phyloP scores from a whole-genome alignment of 2,113 vertebrate species.

The Polyodon spathula region DNA sequence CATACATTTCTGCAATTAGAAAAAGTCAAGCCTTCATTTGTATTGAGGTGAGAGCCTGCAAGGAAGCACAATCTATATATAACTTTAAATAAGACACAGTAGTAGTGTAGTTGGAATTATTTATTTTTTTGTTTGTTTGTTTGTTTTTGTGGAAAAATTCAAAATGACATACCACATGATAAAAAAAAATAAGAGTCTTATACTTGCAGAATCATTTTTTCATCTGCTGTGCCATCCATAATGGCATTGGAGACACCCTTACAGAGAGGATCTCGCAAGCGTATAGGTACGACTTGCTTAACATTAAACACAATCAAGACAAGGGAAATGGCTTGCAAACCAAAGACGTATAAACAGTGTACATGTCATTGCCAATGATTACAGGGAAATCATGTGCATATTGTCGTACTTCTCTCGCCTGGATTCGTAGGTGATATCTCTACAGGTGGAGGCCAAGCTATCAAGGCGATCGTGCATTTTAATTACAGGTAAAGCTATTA shows the following conservation, averaged over 20 bases:
- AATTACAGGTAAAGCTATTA: conserved; percentile 59
- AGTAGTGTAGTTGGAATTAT: too few species aligned
- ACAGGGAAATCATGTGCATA: conserved; percentile 25
- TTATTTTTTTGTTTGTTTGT: too few species aligned
- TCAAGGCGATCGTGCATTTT: conserved; percentile 65
- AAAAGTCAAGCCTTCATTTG: conserved; percentile 29
- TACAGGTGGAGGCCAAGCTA: conserved; percentile 45
- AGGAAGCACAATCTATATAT: too few species aligned
- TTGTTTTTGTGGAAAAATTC: too few species aligned
- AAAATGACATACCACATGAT: too few species aligned
- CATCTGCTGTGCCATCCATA: conserved; percentile 30
- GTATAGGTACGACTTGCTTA: conserved; percentile 19
- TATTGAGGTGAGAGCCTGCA: conserved; percentile 17
- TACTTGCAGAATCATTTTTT: conserved; percentile 28
- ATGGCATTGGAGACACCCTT: conserved; percentile 22
- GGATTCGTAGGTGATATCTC: conserved; percentile 45
- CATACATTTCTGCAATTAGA: conserved; percentile 26
- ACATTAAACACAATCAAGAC: too few species aligned
- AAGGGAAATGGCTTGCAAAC: too few species aligned
- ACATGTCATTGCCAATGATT: too few species aligned
- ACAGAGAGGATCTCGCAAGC: conserved; percentile 24
- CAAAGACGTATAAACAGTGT: too few species aligned
- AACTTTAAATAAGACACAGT: too few species aligned
- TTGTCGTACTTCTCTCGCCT: conserved; percentile 26
- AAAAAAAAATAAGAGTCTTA: too few species aligned